A percentile compares a stretch with the other conserved stretches of the same genome.
These are phyloP conservation scores for Bufotes viridis DNA, from an alignment of 2,797 vertebrate species.

Conservation along the genomic window DNA sequence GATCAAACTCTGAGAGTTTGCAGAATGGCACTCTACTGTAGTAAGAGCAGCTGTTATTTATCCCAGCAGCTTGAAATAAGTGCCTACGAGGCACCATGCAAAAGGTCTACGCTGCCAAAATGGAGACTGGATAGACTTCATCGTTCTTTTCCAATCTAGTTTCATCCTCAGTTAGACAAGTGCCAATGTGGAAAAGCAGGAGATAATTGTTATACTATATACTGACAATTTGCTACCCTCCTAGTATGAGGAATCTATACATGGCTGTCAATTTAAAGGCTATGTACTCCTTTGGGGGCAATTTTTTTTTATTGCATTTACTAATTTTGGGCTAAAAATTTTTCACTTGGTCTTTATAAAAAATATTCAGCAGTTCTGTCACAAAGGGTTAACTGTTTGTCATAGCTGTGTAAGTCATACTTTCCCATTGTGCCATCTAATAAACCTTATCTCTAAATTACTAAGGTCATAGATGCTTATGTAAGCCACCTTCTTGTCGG, in stretches of 20 bases:
- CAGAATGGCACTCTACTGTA: constrained; percentile 2
- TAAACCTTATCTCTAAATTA: too few species aligned
- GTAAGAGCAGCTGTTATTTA: background rate
- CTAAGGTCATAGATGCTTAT: too few species aligned
- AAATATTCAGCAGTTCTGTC: too few species aligned
- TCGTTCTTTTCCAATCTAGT: background rate
- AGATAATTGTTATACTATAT: background rate
- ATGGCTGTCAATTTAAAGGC: background rate
- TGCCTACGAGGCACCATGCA: background rate
- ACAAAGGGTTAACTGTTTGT: too few species aligned
- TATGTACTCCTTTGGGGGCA: too few species aligned
- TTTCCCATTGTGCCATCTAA: too few species aligned
- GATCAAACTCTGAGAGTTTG: background rate
- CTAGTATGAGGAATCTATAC: background rate
- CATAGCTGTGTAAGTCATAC: too few species aligned
- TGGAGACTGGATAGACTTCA: constrained; percentile 8
- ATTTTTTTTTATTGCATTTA: too few species aligned
- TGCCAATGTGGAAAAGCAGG: background rate
- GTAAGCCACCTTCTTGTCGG: too few species aligned
- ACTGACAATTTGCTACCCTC: background rate
- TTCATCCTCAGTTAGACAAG: background rate
- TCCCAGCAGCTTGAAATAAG: constrained; percentile 2
- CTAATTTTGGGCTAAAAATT: too few species aligned
- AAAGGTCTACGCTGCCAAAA: background rate
- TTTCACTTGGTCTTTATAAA: too few species aligned